Evolutionary conservation across 1,140 invertebrate species (phyloP).

Genomic region (Pemphigus obesinymphae): DNA sequence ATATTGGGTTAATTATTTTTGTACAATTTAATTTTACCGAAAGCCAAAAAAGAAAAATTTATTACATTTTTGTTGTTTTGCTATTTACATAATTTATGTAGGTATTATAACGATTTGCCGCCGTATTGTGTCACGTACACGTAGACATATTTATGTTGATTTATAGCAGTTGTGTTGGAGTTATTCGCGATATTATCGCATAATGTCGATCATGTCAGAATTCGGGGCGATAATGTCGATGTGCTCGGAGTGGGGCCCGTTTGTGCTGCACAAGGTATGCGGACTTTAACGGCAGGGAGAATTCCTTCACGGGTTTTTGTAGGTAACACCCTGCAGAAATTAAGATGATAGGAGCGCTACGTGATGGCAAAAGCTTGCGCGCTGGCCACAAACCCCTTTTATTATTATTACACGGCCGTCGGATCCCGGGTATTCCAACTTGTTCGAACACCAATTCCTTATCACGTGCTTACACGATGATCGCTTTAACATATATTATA

Average conservation of each 20-base stretch:
- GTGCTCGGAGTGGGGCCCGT: neutral
- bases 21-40: too few species aligned
- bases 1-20: too few species aligned
- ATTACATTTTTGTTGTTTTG: neutral
- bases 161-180: slow-evolving; percentile 18
- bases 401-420: slow-evolving; percentile 24
- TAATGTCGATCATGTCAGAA: slow-evolving; percentile 40
- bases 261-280: slow-evolving; percentile 19
- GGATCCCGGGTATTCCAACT: neutral
- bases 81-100: neutral
- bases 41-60: too few species aligned
- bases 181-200: slow-evolving; percentile 38
- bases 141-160: slow-evolving; percentile 33
- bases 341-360: slow-evolving; percentile 1
- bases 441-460: slow-evolving; percentile 18
- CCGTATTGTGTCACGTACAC: neutral
- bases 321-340: slow-evolving; percentile 36
- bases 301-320: slow-evolving; percentile 37
- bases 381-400: slow-evolving; percentile 1
- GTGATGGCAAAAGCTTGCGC: slow-evolving; percentile 12
- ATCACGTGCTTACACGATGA: slow-evolving; percentile 1
- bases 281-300: neutral
- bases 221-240: slow-evolving; percentile 18
- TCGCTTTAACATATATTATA: too few species aligned
- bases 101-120: too few species aligned